Conservation (phyloP, 2,797 vertebrate genomes). For the Rallus crepitans region DNA sequence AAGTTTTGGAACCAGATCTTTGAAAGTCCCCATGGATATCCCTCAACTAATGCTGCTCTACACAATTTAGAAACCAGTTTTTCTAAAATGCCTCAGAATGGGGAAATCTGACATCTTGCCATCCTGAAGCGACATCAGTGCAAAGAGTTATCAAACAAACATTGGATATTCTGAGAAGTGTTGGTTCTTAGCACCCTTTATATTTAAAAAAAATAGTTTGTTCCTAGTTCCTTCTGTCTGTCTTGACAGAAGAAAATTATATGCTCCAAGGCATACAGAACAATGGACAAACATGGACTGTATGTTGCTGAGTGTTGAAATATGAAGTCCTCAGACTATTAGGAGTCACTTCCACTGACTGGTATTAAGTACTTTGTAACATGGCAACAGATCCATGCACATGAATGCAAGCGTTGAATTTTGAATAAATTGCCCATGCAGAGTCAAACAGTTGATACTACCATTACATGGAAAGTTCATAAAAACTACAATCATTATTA, state of each 20-base stretch:
- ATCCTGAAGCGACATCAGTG: background rate
- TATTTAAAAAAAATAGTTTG: background rate
- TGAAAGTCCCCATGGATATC: background rate
- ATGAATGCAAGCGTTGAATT: background rate
- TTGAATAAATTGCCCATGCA: background rate
- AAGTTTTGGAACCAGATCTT: background rate
- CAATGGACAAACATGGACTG: background rate
- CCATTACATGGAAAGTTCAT: background rate
- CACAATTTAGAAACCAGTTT: background rate
- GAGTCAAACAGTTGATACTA: background rate
- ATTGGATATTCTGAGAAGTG: background rate
- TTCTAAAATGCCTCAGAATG: background rate
- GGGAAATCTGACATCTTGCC: background rate
- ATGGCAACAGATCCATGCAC: background rate
- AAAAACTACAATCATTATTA: background rate
- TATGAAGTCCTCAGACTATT: background rate
- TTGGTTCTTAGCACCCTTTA: background rate
- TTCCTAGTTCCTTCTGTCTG: background rate
- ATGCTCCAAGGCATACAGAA: background rate
- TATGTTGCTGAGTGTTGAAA: background rate
- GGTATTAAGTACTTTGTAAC: background rate
- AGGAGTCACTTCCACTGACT: background rate
- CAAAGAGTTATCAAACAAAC: background rate
- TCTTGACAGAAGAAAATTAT: background rate
- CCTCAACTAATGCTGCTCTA: background rate